These are phyloP conservation scores for Hipposideros larvatus DNA, from an alignment of 2,797 vertebrate species.

Conservation along the genomic window DNA sequence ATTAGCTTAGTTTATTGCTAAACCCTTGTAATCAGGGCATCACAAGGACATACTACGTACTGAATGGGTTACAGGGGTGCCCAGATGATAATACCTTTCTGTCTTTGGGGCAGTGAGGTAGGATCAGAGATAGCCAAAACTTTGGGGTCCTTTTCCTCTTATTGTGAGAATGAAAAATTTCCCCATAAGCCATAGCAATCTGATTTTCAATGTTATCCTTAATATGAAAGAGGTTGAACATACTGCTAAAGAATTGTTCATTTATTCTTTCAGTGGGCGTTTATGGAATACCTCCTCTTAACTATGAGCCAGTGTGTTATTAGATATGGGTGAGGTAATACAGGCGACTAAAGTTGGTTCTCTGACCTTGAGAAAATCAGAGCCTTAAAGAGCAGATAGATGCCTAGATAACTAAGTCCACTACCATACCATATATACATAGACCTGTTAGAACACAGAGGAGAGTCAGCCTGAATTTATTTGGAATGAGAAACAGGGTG, in stretches of 20 bases:
- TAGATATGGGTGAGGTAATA: background rate
- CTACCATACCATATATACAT: fast-evolving
- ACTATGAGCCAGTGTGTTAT: background rate
- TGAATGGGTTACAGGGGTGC: background rate
- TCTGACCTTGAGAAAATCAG: background rate
- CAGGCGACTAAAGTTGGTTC: background rate
- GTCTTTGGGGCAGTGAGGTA: background rate
- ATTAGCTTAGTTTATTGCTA: background rate
- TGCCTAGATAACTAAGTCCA: background rate
- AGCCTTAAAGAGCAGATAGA: background rate
- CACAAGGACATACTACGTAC: fast-evolving
- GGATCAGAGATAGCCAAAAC: background rate
- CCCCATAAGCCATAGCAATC: background rate
- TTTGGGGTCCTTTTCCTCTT: background rate
- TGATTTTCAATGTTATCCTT: background rate
- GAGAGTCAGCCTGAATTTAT: background rate
- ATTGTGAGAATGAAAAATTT: background rate
- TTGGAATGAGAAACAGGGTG: background rate
- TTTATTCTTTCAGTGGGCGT: background rate
- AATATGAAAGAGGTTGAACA: background rate
- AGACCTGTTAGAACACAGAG: background rate
- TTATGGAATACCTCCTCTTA: background rate
- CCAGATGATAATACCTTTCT: background rate
- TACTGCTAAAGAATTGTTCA: background rate
- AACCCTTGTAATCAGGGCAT: background rate